Conservation (phyloP, 2,113 vertebrate species). For the Leucosticte australis region DNA sequence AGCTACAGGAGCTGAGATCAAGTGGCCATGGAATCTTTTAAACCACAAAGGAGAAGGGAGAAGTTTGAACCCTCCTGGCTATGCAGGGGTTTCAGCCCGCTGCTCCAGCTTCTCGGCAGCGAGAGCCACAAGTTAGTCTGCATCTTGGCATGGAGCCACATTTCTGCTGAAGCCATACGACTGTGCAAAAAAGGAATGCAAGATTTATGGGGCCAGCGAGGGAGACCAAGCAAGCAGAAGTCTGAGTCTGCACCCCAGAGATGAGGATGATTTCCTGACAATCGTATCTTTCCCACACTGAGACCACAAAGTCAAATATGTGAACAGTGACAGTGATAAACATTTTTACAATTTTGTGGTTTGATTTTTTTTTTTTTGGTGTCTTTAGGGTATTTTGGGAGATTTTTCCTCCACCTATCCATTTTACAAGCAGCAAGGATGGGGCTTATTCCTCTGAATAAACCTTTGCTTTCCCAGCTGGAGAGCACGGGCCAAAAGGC, state of each 20-base stretch:
- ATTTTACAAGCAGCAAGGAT: background rate
- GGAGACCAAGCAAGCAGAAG: constrained; percentile 31
- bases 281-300: background rate
- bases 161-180: background rate
- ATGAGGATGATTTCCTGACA: background rate
- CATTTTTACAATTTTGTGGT: background rate
- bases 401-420: background rate
- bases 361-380: background rate
- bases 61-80: background rate
- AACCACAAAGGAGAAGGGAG: background rate
- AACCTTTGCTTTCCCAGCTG: background rate
- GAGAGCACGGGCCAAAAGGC: background rate
- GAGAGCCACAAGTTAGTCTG: background rate
- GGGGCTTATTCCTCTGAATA: background rate
- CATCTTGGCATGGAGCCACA: background rate
- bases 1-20: background rate
- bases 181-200: constrained; percentile 29
- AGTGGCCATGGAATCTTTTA: background rate
- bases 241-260: background rate
- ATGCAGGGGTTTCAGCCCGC: background rate
- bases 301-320: background rate
- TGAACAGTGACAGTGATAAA: background rate
- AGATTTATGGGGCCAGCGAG: constrained; percentile 45
- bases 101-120: background rate
- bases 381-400: background rate